phyloP scores from a whole-genome alignment of 2,113 vertebrate genomes.

The Chunga burmeisteri region DNA sequence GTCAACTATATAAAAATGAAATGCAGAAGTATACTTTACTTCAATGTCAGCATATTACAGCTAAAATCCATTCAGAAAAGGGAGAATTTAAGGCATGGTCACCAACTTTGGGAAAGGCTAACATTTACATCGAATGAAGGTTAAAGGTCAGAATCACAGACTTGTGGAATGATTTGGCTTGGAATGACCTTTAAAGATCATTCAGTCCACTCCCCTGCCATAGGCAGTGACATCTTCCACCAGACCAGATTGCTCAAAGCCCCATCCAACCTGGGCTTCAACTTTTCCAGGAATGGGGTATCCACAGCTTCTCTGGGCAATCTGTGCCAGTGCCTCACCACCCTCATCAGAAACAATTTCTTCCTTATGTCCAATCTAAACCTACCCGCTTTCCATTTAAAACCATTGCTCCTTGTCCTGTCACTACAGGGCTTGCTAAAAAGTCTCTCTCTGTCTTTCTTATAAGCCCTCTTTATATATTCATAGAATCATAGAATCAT shows the following conservation, averaged over 20 bases:
- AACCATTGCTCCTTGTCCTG: neutral
- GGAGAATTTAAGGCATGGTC: neutral
- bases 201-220: neutral
- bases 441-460: neutral
- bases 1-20: neutral
- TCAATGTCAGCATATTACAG: neutral
- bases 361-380: neutral
- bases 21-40: neutral
- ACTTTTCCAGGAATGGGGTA: neutral
- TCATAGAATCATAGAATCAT: too few relatives aligned
- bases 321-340: neutral
- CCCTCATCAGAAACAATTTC: rapidly evolving
- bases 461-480: rapidly evolving
- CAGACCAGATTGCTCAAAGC: rapidly evolving
- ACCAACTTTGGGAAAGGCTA: neutral
- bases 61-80: neutral
- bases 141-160: neutral
- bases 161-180: neutral
- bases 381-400: too few relatives aligned
- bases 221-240: neutral
- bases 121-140: neutral
- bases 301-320: neutral
- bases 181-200: neutral
- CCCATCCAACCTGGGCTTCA: rapidly evolving
- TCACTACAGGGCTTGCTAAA: neutral